These are phyloP conservation scores for Anguilla anguilla DNA, from an alignment of 2,797 vertebrate genomes.

Conservation along the genomic window DNA sequence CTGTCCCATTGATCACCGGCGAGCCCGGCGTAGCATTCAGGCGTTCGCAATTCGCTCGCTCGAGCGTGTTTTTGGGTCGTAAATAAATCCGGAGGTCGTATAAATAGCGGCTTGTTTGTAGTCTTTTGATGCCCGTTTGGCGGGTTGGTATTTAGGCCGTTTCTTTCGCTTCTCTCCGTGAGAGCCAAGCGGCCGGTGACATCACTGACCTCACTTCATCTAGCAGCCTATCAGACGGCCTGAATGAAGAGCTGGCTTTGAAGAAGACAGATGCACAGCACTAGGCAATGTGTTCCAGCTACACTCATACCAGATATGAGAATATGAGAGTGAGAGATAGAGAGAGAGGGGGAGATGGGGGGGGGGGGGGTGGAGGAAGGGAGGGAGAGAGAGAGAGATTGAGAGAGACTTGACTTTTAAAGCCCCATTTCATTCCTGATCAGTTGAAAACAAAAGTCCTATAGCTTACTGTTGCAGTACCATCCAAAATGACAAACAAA, in stretches of 20 bases:
- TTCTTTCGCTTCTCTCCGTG: background rate
- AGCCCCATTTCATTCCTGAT: too few relatives aligned
- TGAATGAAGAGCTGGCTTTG: background rate
- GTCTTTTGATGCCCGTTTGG: background rate
- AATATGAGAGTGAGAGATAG: background rate
- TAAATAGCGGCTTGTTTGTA: background rate
- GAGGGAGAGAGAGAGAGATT: too few relatives aligned
- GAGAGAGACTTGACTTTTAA: too few relatives aligned
- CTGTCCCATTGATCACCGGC: background rate
- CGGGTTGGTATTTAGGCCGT: background rate
- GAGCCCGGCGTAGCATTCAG: background rate
- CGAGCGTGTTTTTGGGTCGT: too few relatives aligned
- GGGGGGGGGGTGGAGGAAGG: too few relatives aligned
- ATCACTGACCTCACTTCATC: background rate
- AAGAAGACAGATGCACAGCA: background rate
- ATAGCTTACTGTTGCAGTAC: too few relatives aligned
- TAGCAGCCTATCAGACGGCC: background rate
- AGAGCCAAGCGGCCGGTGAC: background rate
- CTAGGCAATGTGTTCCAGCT: background rate
- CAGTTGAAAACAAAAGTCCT: too few relatives aligned
- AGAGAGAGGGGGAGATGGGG: background rate
- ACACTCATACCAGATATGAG: background rate
- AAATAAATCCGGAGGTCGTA: background rate
- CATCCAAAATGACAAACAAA: background rate
- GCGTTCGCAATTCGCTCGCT: too few relatives aligned